Evolutionary conservation across 2,888 invertebrate genomes (phyloP).

Genomic region (Sinhomidia bicolor): DNA sequence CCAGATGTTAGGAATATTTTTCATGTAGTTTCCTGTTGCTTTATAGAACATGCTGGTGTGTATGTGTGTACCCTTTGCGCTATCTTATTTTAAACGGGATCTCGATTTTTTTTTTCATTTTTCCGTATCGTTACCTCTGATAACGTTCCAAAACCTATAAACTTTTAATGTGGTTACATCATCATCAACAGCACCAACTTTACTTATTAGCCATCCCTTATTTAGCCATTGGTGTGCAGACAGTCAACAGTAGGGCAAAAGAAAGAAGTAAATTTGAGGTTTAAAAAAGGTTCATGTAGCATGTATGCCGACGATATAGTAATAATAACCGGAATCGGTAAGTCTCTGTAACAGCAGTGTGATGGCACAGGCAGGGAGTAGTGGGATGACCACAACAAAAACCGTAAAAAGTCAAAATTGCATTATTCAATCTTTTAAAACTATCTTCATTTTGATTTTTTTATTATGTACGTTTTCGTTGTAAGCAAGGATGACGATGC

Average conservation of each 20-base stretch:
- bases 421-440: background rate
- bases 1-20: background rate
- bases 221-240: constrained; percentile 25
- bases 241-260: no score
- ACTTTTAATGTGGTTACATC: constrained; percentile 42
- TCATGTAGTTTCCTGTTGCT: background rate
- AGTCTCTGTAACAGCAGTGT: constrained; percentile 4
- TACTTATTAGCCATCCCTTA: constrained; percentile 23
- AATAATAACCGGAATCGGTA: constrained; percentile 1
- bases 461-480: no score
- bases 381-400: background rate
- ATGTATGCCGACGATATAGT: no score
- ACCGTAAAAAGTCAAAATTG: constrained; percentile 38
- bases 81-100: background rate
- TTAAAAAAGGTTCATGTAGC: background rate
- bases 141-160: background rate
- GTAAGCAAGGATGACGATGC: background rate
- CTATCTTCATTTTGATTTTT: constrained; percentile 15
- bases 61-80: background rate
- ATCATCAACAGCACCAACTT: background rate
- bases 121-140: background rate
- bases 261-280: no score
- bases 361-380: background rate
- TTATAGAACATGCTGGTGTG: background rate
- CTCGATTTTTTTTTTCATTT: background rate